Base-by-base conservation (phyloP, 2,888 invertebrate genomes). In the Gymnoscelis rufifasciata region DNA sequence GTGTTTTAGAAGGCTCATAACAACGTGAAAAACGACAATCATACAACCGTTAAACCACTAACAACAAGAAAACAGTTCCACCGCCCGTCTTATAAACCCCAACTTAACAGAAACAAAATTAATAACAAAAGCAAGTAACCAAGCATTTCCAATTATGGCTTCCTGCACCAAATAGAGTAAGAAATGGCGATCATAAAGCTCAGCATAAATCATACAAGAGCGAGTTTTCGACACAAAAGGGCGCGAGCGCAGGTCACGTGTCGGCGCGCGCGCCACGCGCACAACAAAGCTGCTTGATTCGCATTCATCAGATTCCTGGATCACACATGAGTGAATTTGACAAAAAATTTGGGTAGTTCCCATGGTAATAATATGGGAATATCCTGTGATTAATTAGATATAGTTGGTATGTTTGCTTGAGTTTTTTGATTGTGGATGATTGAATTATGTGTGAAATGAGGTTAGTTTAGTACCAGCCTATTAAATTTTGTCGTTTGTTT, bases 191-290 rank as follows among this genome's bases (percentile, higher is more conserved):
- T 49, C 50, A 53, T 54, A 51, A 61, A 59, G 51, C 47, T 39
- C 48, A 48, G 44, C 62, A 66, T 68, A 66, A 66, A 66, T 64
- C 58, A 58, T 54, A 52, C 43, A 35, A 23, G 48, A 54, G 52
- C 65, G 62, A 67, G 69, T 67, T 71, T 68, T 71, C 59, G 64
- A 70, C 68, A 78, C 77, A 81, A 83, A 83, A 80, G 79, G 77
- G 73, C 74, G 68, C 78, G 77, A 71, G 71, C 62, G 68, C 71
- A 60, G 72, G 83, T 84, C 87, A 86, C 87, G 87, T 86, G 87
- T 64, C 74, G 82, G 83, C 79, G 78, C 79, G 84, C 77, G 66
- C 26, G 78, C 74, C 82, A 82, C 82, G 83, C 82, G 82, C 81
- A 56, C 55, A 54, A 59, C 54, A 43, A 50, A 38, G 40, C 44